These are phyloP conservation scores for Lampris incognitus DNA, from an alignment of 2,113 vertebrate species.

Conservation along the genomic window DNA sequence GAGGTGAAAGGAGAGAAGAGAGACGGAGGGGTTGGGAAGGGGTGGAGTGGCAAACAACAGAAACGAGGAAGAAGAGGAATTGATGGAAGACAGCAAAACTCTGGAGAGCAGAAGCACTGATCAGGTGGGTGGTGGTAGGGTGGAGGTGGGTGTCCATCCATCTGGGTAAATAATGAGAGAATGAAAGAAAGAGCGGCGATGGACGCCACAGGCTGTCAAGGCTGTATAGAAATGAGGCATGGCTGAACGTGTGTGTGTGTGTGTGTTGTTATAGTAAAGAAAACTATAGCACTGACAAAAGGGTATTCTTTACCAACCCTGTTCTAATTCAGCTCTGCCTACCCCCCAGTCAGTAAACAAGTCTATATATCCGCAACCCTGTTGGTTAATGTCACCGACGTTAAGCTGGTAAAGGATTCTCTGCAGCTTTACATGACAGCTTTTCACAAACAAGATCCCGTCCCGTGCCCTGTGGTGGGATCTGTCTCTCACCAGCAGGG, in stretches of 20 bases:
- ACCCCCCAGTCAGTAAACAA: constrained; percentile 26
- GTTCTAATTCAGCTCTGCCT: constrained; percentile 29
- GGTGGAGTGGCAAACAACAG: neutral
- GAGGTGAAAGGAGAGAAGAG: neutral
- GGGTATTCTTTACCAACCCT: constrained; percentile 16
- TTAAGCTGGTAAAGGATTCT: constrained; percentile 2
- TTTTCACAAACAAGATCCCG: constrained; percentile 20
- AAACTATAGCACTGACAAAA: constrained; percentile 6
- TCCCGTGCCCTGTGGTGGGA: constrained; percentile 18
- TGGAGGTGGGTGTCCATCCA: constrained; percentile 14
- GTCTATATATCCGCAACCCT: constrained; percentile 9
- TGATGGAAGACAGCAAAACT: neutral
- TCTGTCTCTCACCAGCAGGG: constrained; percentile 14
- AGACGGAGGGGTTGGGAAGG: neutral
- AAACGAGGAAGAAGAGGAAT: constrained; percentile 12
- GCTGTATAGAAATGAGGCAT: constrained; percentile 37
- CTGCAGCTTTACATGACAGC: constrained; percentile 22
- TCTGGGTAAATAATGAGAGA: constrained; percentile 53
- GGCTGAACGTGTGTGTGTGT: neutral
- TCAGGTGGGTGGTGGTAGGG: neutral
- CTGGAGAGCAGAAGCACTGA: constrained; percentile 18
- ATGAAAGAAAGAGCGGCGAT: constrained; percentile 34
- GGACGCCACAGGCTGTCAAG: constrained; percentile 55
- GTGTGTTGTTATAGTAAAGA: constrained; percentile 3
- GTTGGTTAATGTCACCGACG: constrained; percentile 9